These are phyloP conservation scores for Aeoliscus strigatus DNA, from an alignment of 2,797 vertebrate genomes.

Conservation along the genomic window DNA sequence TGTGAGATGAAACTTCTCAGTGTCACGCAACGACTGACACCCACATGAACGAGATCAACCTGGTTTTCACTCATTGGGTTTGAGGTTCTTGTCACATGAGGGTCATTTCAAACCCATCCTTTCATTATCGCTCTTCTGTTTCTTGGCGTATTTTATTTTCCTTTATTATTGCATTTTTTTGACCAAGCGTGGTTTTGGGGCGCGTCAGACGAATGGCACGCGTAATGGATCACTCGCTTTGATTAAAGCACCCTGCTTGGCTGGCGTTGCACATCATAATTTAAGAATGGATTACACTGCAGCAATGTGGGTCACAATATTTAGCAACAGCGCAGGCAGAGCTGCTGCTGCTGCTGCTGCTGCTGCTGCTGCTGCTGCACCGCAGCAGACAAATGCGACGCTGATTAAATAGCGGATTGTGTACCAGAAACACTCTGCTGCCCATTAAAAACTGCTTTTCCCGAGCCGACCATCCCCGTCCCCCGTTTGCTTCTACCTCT, in stretches of 20 bases:
- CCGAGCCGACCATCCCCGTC: constrained; percentile 26
- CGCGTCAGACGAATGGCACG: constrained; percentile 53
- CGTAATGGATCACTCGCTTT: constrained; percentile 70
- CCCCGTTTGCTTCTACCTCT: constrained; percentile 13
- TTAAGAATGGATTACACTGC: constrained; percentile 68
- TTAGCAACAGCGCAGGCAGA: constrained; percentile 50
- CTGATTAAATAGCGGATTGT: constrained; percentile 37
- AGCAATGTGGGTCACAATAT: constrained; percentile 69
- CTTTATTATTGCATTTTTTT: constrained; percentile 33
- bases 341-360: too few species aligned
- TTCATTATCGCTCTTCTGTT: too few species aligned
- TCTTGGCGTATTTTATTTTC: too few species aligned
- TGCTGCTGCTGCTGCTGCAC: too few species aligned
- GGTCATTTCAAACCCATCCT: too few species aligned
- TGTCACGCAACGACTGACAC: too few species aligned
- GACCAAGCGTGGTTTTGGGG: constrained; percentile 56
- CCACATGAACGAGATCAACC: too few species aligned
- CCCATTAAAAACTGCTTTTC: constrained; percentile 45
- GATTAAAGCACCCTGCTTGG: constrained; percentile 65
- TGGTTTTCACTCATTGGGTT: too few species aligned
- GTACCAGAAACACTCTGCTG: constrained; percentile 24
- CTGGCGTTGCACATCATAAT: constrained; percentile 66
- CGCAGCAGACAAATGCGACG: constrained; percentile 20
- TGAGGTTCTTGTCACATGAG: too few species aligned
- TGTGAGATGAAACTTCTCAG: too few species aligned